Evolutionary conservation across 2,797 vertebrate species (phyloP), one percentile per base, ranked within the genome.

Genomic region (Cygnus olor): DNA sequence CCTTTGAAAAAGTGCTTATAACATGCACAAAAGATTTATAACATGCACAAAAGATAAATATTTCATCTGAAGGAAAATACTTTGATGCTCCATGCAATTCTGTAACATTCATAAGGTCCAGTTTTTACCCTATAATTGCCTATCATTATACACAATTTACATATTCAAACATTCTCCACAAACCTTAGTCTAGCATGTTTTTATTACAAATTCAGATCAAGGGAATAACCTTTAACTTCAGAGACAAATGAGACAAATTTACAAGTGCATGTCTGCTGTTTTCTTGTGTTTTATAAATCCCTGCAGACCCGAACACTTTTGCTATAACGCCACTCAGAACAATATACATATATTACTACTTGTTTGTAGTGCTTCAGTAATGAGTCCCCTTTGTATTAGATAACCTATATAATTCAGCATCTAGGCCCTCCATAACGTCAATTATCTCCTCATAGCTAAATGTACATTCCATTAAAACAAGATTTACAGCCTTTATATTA

Each of bases 191-290:
- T 97, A 97, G 98, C 97, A 94, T 98, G 98, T 98, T 98, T 98
- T 98, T 98, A 98, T 98, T 98, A 98, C 98, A 97, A 97, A 98
- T 98, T 98, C 98, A 98, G 99, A 98, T 98, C 98, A 98, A 98
- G 98, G 98, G 98, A 98, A 98, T 98, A 96, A 98, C 98, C 98
- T 98, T 99, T 98, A 98, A 98, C 98, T 99, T 98, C 97, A 98
- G 98, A 98, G 98, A 98, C 98, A 98, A 98, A 97, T 98, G 98
- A 98, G 97, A 98, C 97, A 98, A 96, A 97, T 98, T 98, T 98
- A 98, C 98, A 98, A 98, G 98, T 98, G 97, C 96, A 96, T 97
- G 98, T 98, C 98, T 98, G 98, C 98, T 98, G 98, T 98, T 98
- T 98, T 97, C 97, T 96, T 96, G 97, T 97, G 98, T 98, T 98